These are phyloP conservation scores for Camponotus fellah DNA, from an alignment of 2,888 invertebrate species.

Conservation along the genomic window DNA sequence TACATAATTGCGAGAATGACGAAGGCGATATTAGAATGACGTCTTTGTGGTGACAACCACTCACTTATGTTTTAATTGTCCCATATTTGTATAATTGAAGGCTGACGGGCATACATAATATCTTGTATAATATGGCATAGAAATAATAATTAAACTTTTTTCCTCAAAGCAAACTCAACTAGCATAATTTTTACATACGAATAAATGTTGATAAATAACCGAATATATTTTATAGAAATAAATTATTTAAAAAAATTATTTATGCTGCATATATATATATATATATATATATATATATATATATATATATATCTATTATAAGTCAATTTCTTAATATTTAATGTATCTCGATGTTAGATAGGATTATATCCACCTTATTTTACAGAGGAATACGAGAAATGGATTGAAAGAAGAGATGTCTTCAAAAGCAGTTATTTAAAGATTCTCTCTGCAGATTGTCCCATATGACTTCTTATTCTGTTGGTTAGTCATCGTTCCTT, in stretches of 20 bases:
- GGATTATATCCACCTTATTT: constrained; percentile 56
- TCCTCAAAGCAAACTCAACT: not conserved
- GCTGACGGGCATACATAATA: not conserved
- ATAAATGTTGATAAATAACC: not conserved
- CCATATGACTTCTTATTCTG: constrained; percentile 66
- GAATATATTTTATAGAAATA: not conserved
- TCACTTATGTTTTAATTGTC: constrained; percentile 14
- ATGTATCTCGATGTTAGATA: constrained; percentile 11
- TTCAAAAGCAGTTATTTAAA: constrained; percentile 76
- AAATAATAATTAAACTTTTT: constrained; percentile 13
- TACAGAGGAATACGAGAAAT: constrained; percentile 48
- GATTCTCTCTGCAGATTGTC: constrained; percentile 72
- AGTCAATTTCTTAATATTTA: not conserved
- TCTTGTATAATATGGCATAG: not conserved
- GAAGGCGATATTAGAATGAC: constrained; percentile 26
- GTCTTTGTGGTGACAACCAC: constrained; percentile 17
- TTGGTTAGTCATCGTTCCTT: constrained; percentile 67
- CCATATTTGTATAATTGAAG: constrained; percentile 22
- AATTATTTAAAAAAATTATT: not conserved
- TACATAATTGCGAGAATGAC: constrained; percentile 30
- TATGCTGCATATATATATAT: not conserved
- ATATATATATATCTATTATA: too few species aligned
- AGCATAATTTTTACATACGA: not conserved
- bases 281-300: too few species aligned
- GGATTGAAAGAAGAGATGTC: constrained; percentile 63